These are phyloP conservation scores for Zygogramma bicolorata DNA, from an alignment of 2,888 invertebrate genomes.

Conservation along the genomic window DNA sequence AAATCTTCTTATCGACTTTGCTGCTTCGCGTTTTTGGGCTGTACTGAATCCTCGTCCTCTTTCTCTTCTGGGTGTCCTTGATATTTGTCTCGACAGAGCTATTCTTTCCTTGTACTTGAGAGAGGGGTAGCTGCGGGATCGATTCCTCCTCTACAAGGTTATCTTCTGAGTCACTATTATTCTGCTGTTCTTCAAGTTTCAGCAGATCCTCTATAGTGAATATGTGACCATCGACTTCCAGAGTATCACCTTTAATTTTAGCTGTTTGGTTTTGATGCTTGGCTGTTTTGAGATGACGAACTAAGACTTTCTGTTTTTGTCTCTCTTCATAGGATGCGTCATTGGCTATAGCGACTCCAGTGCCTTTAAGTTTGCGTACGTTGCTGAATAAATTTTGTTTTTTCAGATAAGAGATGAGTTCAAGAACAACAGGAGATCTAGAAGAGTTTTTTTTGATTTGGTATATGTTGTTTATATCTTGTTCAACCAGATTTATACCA, in stretches of 20 bases:
- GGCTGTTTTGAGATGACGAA: too few species aligned
- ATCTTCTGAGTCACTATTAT: background rate
- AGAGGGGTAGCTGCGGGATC: background rate
- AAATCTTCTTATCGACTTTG: background rate
- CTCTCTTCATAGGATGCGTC: too few species aligned
- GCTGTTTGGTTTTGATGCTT: too few species aligned
- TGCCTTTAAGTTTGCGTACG: background rate
- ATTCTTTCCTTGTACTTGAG: background rate
- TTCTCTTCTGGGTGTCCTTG: too few species aligned
- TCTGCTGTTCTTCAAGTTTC: background rate
- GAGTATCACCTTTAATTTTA: too few species aligned
- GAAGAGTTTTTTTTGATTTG: too few species aligned
- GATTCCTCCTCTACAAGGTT: background rate
- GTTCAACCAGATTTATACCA: too few species aligned
- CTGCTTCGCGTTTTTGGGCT: background rate
- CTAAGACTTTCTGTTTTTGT: too few species aligned
- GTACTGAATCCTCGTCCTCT: too few species aligned
- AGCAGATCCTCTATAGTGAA: background rate
- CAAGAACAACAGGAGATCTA: background rate
- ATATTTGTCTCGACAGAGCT: background rate
- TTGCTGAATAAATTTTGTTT: background rate
- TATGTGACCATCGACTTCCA: too few species aligned
- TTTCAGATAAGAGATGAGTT: background rate
- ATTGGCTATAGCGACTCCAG: too few species aligned
- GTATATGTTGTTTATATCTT: too few species aligned